Evolutionary conservation across 1,140 invertebrate species (phyloP).

Genomic region (Sycophila sp.): DNA sequence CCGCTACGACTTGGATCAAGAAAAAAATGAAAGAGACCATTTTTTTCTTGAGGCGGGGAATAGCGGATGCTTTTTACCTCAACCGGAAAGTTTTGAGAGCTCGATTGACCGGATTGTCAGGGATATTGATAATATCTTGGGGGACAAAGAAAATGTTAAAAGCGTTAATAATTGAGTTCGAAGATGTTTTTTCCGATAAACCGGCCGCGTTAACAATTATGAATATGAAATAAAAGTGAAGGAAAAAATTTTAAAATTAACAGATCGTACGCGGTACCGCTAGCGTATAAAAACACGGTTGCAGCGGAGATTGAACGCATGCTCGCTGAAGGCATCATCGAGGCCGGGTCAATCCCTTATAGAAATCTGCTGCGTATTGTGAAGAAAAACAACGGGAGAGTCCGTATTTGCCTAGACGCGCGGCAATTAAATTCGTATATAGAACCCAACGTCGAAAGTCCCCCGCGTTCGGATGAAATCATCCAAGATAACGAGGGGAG

Average conservation of each 20-base stretch:
- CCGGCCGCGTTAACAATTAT: neutral
- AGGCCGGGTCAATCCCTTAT: neutral
- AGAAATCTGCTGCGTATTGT: neutral
- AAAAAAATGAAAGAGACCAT: neutral
- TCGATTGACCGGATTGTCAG: neutral
- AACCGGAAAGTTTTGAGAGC: neutral
- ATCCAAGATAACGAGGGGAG: neutral
- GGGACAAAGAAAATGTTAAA: neutral
- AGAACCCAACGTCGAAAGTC: neutral
- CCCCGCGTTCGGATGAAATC: neutral
- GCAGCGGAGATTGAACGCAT: neutral
- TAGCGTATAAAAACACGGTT: neutral
- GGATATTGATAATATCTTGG: neutral
- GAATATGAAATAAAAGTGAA: neutral
- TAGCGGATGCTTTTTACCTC: neutral
- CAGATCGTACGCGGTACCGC: neutral
- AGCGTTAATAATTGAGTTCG: neutral
- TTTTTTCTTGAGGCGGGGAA: too few species aligned
- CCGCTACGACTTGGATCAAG: neutral
- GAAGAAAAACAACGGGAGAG: neutral
- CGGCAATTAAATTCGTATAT: slow-evolving; percentile 3
- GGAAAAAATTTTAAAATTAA: neutral
- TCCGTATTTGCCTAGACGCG: neutral
- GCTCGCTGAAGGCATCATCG: neutral
- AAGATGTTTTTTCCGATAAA: neutral